Base-by-base conservation (phyloP, 2,888 invertebrate species). In the Homarus gammarus region DNA sequence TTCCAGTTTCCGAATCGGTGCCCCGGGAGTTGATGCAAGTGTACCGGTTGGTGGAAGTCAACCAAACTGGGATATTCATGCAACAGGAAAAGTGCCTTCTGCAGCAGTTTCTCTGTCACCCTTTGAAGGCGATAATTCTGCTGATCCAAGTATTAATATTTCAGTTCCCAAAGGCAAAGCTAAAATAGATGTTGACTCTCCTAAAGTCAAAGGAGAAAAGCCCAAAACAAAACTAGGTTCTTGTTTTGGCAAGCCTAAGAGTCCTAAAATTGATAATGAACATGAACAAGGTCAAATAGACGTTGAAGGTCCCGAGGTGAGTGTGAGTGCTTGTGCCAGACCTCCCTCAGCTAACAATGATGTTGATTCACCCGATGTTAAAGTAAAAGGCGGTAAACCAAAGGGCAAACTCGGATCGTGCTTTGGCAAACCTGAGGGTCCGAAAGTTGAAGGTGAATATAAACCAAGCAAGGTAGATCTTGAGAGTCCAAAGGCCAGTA, bases 241-340 rank as follows among this genome's bases (percentile, higher is more conserved):
- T 44, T 87, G 87, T 36, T 87, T 87, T 82, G 87, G 87, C 10
- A 87, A 87, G 64, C 56, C 87, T 3, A 87, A 87, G 27, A 15
- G 68, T 38, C 87, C 87, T 44, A 56, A 81, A 49, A 44, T 8
- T 15, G 33, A 56, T 33, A 51, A 49, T 70, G 82, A 87, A 81
- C 82, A 87, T 51, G 82, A 87, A 40, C 73, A 56, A 40, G 51
- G 73, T 3, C 51, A 78, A 36, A 31, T 75, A 12, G 44, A 73
- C 38, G 33, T 51, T 31, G 49, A 73, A 36, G 77, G 36, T 70
- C 70, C 78, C 2, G 78, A 84, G 18, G 77, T 68, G 18, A 78
- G 72, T 70, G 77, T 68, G 68, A 51, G 18, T 49, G 44, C 44
- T 12, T 0, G 10, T 49, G 27, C 1, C 79, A 77, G n/a, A n/a